phyloP scores from a whole-genome alignment of 2,888 invertebrate genomes.

The Netelia inedita region DNA sequence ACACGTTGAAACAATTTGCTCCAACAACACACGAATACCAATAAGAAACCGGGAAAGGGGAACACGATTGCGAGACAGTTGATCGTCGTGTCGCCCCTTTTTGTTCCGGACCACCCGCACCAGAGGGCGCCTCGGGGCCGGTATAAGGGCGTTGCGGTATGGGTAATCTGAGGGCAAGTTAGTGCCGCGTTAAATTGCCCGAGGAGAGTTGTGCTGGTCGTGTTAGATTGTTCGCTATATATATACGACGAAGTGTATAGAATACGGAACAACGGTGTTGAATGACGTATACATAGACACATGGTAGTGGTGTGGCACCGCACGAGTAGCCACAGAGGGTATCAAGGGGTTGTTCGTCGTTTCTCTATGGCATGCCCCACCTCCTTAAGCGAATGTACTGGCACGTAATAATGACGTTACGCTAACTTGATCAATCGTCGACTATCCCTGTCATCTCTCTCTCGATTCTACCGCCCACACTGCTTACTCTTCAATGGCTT shows the following conservation, averaged over 20 bases:
- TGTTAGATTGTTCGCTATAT: conserved; percentile 47
- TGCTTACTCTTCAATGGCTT: conserved; percentile 28
- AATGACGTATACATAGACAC: background rate
- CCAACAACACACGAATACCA: conserved; percentile 15
- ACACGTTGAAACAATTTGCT: conserved; percentile 33
- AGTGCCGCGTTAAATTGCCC: conserved; percentile 82
- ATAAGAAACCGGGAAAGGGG: background rate
- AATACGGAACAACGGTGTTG: conserved; percentile 32
- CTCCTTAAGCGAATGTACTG: conserved; percentile 69
- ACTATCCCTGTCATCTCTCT: conserved; percentile 41
- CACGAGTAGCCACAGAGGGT: conserved; percentile 49
- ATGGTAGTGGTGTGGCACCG: conserved; percentile 52
- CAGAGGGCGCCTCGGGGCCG: conserved; percentile 56
- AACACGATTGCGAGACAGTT: conserved; percentile 15
- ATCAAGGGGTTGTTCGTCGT: conserved; percentile 60
- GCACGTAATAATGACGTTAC: conserved; percentile 80
- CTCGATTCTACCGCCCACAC: conserved; percentile 48
- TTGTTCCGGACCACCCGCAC: conserved; percentile 60
- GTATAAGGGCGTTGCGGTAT: conserved; percentile 71
- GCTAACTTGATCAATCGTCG: conserved; percentile 82
- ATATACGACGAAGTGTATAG: conserved; percentile 26
- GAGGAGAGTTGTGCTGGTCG: conserved; percentile 75
- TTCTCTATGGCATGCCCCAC: conserved; percentile 68
- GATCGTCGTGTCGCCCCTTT: conserved; percentile 59
- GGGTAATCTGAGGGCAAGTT: conserved; percentile 81